These are phyloP conservation scores for Montifringilla adamsi DNA, from an alignment of 2,113 vertebrate genomes.

Conservation along the genomic window DNA sequence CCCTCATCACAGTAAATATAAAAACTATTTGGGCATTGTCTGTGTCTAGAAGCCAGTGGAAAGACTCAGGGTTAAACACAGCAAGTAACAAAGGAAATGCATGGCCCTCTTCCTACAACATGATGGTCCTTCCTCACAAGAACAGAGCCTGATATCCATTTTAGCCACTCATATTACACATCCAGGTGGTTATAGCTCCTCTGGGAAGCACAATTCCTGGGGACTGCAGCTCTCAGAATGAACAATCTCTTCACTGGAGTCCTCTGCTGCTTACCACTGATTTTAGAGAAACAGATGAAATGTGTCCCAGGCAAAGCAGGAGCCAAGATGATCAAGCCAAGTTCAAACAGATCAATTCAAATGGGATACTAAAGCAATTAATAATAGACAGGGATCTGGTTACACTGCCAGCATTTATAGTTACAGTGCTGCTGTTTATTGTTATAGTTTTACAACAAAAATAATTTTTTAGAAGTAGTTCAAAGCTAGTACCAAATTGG, in stretches of 20 bases:
- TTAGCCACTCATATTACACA: accelerated
- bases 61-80: background rate
- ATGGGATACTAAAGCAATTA: background rate
- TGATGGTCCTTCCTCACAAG: background rate
- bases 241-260: background rate
- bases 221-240: background rate
- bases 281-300: background rate
- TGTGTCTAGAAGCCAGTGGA: background rate
- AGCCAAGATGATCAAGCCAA: accelerated
- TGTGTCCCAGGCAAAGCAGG: background rate
- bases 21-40: background rate
- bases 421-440: background rate
- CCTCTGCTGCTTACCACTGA: background rate
- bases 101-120: background rate
- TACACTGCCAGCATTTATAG: background rate
- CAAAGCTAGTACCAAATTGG: background rate
- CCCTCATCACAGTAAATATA: background rate
- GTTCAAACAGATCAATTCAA: background rate
- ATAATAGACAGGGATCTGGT: background rate
- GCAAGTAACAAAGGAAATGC: background rate
- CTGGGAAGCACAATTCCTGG: background rate
- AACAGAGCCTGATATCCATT: background rate
- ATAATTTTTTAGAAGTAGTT: background rate
- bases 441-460: background rate
- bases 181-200: background rate